phyloP scores from a whole-genome alignment of 2,888 invertebrate species.

The Pardosa pseudoannulata region DNA sequence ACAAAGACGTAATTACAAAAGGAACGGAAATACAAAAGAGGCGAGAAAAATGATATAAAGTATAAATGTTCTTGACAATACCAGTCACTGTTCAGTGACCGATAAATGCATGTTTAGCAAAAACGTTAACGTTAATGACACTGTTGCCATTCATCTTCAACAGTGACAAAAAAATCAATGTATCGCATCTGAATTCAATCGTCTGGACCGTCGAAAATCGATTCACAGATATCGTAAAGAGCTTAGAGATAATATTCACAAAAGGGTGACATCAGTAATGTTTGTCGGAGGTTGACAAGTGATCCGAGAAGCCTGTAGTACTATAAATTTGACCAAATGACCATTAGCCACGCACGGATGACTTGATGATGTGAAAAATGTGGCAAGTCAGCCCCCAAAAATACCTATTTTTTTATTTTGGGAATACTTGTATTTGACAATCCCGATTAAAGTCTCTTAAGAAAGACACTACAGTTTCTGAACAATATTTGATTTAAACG shows the following conservation, averaged over 20 bases:
- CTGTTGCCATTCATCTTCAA: slow-evolving; percentile 8
- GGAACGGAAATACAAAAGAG: neutral
- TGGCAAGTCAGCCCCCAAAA: neutral
- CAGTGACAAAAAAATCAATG: slow-evolving; percentile 9
- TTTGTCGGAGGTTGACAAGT: neutral
- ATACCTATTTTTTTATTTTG: no score
- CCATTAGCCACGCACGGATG: neutral
- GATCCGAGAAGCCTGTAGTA: neutral
- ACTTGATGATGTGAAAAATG: neutral
- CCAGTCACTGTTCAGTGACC: neutral
- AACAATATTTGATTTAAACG: no score
- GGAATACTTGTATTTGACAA: no score
- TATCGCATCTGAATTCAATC: slow-evolving; percentile 13
- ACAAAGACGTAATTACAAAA: neutral
- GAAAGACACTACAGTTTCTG: no score
- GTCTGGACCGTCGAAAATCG: neutral
- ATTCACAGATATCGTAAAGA: neutral
- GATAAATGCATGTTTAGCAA: slow-evolving; percentile 10
- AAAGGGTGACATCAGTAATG: neutral
- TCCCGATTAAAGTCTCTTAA: no score
- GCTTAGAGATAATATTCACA: slow-evolving; percentile 9
- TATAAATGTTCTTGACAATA: slow-evolving; percentile 4
- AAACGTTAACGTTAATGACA: slow-evolving; percentile 10
- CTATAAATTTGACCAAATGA: neutral
- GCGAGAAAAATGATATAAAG: neutral